phyloP scores from a whole-genome alignment of 2,888 invertebrate genomes.

The Entomobrya proxima region DNA sequence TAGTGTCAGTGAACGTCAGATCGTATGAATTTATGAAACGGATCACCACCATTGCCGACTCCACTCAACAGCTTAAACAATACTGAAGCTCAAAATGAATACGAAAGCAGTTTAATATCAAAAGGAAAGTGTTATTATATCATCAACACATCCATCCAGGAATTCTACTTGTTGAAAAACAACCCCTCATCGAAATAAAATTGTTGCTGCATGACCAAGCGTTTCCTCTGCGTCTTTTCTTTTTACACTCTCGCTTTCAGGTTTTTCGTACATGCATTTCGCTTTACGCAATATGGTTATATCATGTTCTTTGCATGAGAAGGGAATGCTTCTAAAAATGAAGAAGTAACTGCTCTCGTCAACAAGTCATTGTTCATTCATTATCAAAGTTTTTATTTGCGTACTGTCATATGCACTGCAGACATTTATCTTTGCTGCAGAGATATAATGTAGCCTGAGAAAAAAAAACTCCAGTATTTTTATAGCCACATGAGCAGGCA shows the following conservation, averaged over 20 bases:
- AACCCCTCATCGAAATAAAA: not conserved
- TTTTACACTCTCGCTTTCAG: not conserved
- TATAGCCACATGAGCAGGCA: too few relatives aligned
- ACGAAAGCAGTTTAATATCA: constrained; percentile 48
- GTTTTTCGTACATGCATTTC: too few relatives aligned
- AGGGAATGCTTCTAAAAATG: too few relatives aligned
- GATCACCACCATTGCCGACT: not conserved
- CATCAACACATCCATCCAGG: constrained; percentile 6
- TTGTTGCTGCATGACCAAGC: constrained; percentile 6
- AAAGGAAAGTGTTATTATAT: constrained; percentile 1
- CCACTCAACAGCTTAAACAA: not conserved
- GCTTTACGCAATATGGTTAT: too few relatives aligned
- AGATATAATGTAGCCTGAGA: not conserved
- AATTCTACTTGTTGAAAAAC: not conserved
- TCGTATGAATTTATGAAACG: not conserved
- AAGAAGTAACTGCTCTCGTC: constrained; percentile 1
- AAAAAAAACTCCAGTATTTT: not conserved
- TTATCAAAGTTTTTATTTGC: not conserved
- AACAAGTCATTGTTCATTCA: constrained; percentile 15
- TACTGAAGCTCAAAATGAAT: not conserved
- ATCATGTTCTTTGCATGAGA: too few relatives aligned
- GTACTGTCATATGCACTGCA: not conserved
- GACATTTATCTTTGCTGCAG: not conserved
- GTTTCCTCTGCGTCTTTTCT: not conserved
- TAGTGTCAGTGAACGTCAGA: too few relatives aligned